A percentile compares a stretch with the other conserved stretches of the same genome.
phyloP scores from a whole-genome alignment of 2,888 invertebrate species.

The Mycalesis mineus region DNA sequence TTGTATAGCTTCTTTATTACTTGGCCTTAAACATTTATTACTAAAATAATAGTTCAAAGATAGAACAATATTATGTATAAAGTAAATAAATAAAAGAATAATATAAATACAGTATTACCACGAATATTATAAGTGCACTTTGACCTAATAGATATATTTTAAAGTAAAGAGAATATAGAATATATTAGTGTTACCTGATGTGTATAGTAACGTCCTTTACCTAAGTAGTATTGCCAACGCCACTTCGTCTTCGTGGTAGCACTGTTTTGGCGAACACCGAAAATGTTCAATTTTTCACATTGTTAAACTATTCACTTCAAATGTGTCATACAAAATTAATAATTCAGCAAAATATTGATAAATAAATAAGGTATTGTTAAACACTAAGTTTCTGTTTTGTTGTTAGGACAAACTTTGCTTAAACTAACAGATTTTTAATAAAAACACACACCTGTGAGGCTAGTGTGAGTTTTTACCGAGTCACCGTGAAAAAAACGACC shows the following conservation, averaged over 20 bases:
- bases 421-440: too few species aligned
- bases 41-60: slow-evolving; percentile 35
- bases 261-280: slow-evolving; percentile 24
- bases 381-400: too few species aligned
- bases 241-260: slow-evolving; percentile 24
- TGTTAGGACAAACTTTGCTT: too few species aligned
- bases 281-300: slow-evolving; percentile 22
- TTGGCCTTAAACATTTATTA: slow-evolving; percentile 24
- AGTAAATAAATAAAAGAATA: slow-evolving; percentile 15
- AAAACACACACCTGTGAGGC: too few species aligned
- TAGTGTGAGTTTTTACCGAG: too few species aligned
- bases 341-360: neutral
- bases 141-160: slow-evolving; percentile 24
- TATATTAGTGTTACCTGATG: slow-evolving; percentile 8
- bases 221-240: neutral
- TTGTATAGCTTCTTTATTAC: slow-evolving; percentile 1
- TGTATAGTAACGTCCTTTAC: neutral
- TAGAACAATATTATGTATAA: slow-evolving; percentile 34
- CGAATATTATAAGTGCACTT: slow-evolving; percentile 36
- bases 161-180: slow-evolving; percentile 20
- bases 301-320: slow-evolving; percentile 14
- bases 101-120: slow-evolving; percentile 38
- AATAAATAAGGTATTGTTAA: too few species aligned
- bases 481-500: too few species aligned
- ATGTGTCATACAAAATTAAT: neutral